These are phyloP conservation scores for Helicoverpa assulta DNA, from an alignment of 2,888 invertebrate genomes.

Conservation along the genomic window DNA sequence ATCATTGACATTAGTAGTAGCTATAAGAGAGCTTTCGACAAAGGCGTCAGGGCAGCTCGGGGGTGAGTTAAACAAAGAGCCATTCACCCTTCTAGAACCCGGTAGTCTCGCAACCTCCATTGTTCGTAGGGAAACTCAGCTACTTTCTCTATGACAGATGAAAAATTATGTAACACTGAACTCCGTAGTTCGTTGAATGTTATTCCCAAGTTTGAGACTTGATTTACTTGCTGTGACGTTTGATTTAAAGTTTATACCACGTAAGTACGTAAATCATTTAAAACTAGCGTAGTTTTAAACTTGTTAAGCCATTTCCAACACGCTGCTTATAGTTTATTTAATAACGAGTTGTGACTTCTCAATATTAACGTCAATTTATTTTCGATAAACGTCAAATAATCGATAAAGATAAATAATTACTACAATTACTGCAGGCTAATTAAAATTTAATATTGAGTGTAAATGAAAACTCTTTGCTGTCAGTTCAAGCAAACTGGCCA, in stretches of 20 bases:
- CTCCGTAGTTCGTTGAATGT: conserved; percentile 35
- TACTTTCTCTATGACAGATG: conserved; percentile 26
- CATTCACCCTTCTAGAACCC: conserved; percentile 12
- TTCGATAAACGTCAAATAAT: not conserved
- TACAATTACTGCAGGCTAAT: conserved; percentile 1
- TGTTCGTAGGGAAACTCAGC: conserved; percentile 32
- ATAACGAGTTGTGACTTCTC: not conserved
- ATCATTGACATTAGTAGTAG: conserved; percentile 23
- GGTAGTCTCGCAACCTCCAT: conserved; percentile 38
- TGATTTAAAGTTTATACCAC: conserved; percentile 37
- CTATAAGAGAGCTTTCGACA: conserved; percentile 25
- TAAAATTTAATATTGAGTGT: conserved; percentile 3
- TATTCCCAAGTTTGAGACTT: conserved; percentile 48
- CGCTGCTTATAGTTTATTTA: no score
- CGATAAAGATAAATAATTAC: not conserved
- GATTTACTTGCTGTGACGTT: conserved; percentile 22
- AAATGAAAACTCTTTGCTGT: conserved; percentile 13
- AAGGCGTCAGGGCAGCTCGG: conserved; percentile 25
- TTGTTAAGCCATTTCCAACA: not conserved
- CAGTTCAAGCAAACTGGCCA: conserved; percentile 13
- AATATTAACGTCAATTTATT: not conserved
- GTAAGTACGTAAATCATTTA: conserved; percentile 5
- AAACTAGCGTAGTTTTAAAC: conserved; percentile 3
- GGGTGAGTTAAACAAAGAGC: conserved; percentile 51
- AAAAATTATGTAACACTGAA: conserved; percentile 49